Percentiles rank a stretch among this genome's conserved stretches.
phyloP scores from a whole-genome alignment of 2,888 invertebrate species.

The Oscheius sp. region DNA sequence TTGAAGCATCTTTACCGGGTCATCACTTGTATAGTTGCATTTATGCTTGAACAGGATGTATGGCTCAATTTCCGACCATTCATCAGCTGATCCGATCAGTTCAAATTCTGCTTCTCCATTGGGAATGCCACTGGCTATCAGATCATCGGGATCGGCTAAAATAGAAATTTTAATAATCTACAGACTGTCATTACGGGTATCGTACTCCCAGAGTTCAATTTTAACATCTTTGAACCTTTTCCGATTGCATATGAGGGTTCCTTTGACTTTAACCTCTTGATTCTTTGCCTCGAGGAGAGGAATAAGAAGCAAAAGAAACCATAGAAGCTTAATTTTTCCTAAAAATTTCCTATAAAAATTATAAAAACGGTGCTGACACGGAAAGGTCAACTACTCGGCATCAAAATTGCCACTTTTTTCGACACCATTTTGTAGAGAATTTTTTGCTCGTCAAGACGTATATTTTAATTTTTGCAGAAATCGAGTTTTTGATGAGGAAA shows the following conservation, averaged over 20 bases:
- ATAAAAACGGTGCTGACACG: too few species aligned
- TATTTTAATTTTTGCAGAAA: too few species aligned
- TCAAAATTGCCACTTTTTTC: too few species aligned
- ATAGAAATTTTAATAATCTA: not conserved
- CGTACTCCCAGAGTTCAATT: slow-evolving; percentile 56
- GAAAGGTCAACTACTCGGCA: too few species aligned
- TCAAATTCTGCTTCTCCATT: slow-evolving; percentile 60
- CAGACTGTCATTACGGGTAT: slow-evolving; percentile 49
- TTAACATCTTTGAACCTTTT: slow-evolving; percentile 48
- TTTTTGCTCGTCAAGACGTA: too few species aligned
- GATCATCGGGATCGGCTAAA: slow-evolving; percentile 62
- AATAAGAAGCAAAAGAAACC: not conserved
- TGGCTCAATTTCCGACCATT: slow-evolving; percentile 31
- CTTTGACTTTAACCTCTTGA: slow-evolving; percentile 60
- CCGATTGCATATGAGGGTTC: slow-evolving; percentile 59
- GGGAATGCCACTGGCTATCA: slow-evolving; percentile 47
- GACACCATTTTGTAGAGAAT: too few species aligned
- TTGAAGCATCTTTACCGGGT: too few species aligned
- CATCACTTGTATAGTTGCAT: slow-evolving; percentile 17
- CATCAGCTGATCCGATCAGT: slow-evolving; percentile 43
- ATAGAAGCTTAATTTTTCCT: slow-evolving; percentile 1
- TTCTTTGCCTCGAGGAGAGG: slow-evolving; percentile 29
- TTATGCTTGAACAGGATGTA: slow-evolving; percentile 31
- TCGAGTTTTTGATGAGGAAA: too few species aligned
- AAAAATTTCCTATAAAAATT: too few species aligned